Percentiles rank a stretch among this genome's conserved stretches.
Conservation (phyloP, 2,888 invertebrate species). For the Eupithecia subumbrata region DNA sequence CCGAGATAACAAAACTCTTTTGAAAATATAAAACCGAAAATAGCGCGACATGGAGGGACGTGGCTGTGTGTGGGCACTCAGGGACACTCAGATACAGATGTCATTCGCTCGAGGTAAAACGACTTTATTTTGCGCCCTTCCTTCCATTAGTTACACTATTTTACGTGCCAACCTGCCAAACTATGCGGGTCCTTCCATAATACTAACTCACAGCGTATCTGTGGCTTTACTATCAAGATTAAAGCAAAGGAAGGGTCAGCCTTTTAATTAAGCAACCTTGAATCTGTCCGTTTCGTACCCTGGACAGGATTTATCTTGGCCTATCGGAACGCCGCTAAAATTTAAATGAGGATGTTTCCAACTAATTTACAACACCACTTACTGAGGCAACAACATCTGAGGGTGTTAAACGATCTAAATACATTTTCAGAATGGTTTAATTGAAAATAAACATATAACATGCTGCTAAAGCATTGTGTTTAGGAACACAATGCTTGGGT, state of each 20-base stretch:
- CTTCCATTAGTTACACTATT: not conserved
- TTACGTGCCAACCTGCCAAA: slow-evolving; percentile 41
- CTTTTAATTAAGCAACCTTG: slow-evolving; percentile 70
- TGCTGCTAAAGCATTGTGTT: not conserved
- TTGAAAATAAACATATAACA: not conserved
- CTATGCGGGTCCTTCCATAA: slow-evolving; percentile 61
- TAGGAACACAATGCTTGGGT: not conserved
- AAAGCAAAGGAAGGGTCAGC: slow-evolving; percentile 64
- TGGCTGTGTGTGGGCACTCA: not conserved
- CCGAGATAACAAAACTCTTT: not conserved
- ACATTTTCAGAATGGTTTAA: slow-evolving; percentile 15
- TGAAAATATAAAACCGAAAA: not conserved
- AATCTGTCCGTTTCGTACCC: slow-evolving; percentile 48
- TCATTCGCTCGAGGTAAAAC: not conserved
- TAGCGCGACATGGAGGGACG: not conserved
- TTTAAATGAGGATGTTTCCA: slow-evolving; percentile 41
- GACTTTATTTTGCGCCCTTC: not conserved
- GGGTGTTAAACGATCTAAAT: slow-evolving; percentile 21
- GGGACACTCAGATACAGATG: not conserved
- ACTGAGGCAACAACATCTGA: slow-evolving; percentile 17
- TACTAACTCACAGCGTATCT: slow-evolving; percentile 24
- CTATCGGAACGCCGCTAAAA: slow-evolving; percentile 52
- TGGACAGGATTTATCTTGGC: slow-evolving; percentile 60
- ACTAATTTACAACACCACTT: slow-evolving; percentile 31
- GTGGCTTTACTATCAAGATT: slow-evolving; percentile 61